Percentiles rank a stretch among this genome's conserved stretches.
phyloP scores from a whole-genome alignment of 2,797 vertebrate genomes.

The Xiphophorus birchmanni region DNA sequence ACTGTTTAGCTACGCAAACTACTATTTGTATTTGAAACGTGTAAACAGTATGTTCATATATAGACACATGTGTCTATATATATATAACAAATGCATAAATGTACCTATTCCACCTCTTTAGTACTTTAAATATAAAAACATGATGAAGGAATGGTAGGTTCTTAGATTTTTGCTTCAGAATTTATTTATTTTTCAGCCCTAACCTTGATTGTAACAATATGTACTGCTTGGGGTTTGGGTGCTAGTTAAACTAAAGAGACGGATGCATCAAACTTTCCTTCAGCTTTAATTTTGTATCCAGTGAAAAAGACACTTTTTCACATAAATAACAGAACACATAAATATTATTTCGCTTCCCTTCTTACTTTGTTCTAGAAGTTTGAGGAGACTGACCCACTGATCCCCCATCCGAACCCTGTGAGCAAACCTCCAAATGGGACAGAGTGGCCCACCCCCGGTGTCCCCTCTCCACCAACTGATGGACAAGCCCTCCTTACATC shows the following conservation, averaged over 20 bases:
- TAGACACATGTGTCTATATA: background rate
- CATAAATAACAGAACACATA: no score
- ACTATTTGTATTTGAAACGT: background rate
- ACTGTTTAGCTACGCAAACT: background rate
- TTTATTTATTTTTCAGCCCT: background rate
- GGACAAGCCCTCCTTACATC: conserved; percentile 93
- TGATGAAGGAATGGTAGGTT: background rate
- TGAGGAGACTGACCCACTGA: conserved; percentile 87
- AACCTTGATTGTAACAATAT: background rate
- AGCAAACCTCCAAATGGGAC: conserved; percentile 89
- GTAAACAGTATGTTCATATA: background rate
- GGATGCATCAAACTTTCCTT: background rate
- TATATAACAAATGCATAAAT: no score
- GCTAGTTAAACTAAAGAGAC: background rate
- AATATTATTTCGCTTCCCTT: background rate
- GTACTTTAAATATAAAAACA: background rate
- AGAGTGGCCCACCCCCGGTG: conserved; percentile 83
- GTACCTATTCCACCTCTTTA: background rate
- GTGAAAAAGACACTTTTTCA: background rate
- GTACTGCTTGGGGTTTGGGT: background rate
- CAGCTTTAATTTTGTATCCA: background rate
- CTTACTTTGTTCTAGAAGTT: conserved; percentile 73
- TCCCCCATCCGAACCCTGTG: conserved; percentile 84
- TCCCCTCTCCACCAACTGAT: conserved; percentile 88
- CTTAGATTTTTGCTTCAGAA: background rate